Evolutionary conservation across 2,888 invertebrate species (phyloP), one percentile per base, ranked within the genome.

Genomic region (Epistrophe grossulariae): DNA sequence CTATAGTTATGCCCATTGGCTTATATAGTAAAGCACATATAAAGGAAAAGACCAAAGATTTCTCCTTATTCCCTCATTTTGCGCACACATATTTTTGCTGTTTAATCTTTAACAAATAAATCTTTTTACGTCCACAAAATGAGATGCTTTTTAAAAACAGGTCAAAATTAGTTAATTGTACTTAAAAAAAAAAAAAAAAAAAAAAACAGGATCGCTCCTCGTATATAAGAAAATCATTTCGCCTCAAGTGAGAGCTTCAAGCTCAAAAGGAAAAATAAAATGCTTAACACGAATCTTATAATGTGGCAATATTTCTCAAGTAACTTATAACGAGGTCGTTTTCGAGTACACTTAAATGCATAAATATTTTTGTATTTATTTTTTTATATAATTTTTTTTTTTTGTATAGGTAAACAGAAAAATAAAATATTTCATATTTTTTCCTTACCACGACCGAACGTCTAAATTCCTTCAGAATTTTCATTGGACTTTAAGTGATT

Each of bases 401-500:
- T 31, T 0, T 4, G 31, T 31, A 31, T 31, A 55, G 28, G 55
- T 55, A 24, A 62, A 24, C 15, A 62, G 19, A 60, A 24, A 40
- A 43, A 43, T 15, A 24, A 40, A 43, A 43, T 15, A 6, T 24
- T 40, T 40, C n/a, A n/a, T n/a, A n/a, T n/a, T 48, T 48, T 31
- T 64, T 28, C 48, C 15, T 7, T 35, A 31, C 15, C 9, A 43
- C 43, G 38, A 17, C 40, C 6, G 3, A 59, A 24, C 24, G 24
- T 38, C 28, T 57, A 48, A 68, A 48, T 77, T 68, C 48, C 24
- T 38, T 50, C 77, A 77, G 24, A 52, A 55, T 55, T 70, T 68
- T 55, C 48, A 68, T 66, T 48, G 73, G 48, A 73, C n/a, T 59
- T 73, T 60, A 45, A 60, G 60, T 73, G 59, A 48, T 60, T 55